Base-by-base conservation (phyloP, 2,113 vertebrate genomes). In the Trematomus loennbergii region DNA sequence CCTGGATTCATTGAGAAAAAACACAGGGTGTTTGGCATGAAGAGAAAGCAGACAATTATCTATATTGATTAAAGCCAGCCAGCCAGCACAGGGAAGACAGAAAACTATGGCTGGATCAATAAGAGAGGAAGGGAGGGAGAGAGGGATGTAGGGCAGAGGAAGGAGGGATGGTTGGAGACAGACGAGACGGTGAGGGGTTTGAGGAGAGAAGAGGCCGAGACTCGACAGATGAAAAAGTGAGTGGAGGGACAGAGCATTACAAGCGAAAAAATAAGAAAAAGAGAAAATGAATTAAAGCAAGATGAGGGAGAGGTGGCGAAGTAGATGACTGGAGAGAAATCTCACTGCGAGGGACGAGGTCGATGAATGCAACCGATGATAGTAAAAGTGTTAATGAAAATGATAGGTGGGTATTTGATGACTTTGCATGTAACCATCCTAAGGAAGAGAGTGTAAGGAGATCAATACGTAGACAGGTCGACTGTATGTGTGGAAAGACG, bases 1-100 rank as follows among this genome's bases (percentile, higher is more conserved):
- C 93, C 93, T 90, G 94, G 90, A 93, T 92, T 96, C 95, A 95
- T 95, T 95, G 93, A 96, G 94, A 95, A 94, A 95, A 94, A 94
- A 92, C 89, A 87, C 88, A 86, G 91, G 84, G 91, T 93, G 94
- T 95, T 95, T 94, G 94, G 94, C 93, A 94, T 93, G 90, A 91
- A 94, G 91, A 95, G 95, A 96, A 95, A 95, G 93, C 94, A 94
- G 94, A 96, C 95, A 96, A 96, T 96, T 96, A 96, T 96, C 95
- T 95, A 87, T 96, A 96, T 96, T 96, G 95, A 96, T 96, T 96
- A 96, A 95, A 95, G 94, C 93, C 94, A 94, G 94, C 93, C 92
- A 94, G 94, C 90, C 94, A 94, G 94, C 89, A 88, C 91, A 85
- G 85, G 78, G 89, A 93, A 95, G 95, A 95, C 93, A 91, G 93